These are phyloP conservation scores for Lordiphosa fenestrarum DNA, from an alignment of 2,888 invertebrate species.

Conservation along the genomic window DNA sequence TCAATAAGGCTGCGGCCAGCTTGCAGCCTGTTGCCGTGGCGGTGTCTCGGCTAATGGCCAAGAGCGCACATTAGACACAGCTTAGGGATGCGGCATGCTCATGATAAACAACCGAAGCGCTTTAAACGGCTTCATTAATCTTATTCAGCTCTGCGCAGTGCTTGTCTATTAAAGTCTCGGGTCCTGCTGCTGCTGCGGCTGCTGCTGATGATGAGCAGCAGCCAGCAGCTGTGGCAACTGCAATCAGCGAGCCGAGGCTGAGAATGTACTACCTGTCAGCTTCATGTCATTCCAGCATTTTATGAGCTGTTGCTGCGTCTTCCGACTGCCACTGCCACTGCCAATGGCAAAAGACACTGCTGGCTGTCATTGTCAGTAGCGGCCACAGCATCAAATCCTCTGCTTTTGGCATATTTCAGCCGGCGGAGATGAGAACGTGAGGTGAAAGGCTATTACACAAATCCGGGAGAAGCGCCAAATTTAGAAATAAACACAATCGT, in stretches of 20 bases:
- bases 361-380: conserved; percentile 6
- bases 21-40: conserved; percentile 54
- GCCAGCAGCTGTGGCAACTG: conserved; percentile 53
- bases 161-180: conserved; percentile 61
- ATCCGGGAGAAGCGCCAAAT: too few species aligned
- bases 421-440: conserved; percentile 1
- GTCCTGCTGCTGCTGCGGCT: conserved; percentile 21
- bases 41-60: conserved; percentile 57
- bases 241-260: conserved; percentile 53
- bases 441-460: too few species aligned
- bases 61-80: conserved; percentile 48
- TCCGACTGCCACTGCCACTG: conserved; percentile 20
- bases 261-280: conserved; percentile 67
- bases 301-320: conserved; percentile 55
- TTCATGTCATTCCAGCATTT: conserved; percentile 69
- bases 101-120: conserved; percentile 79
- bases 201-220: conserved; percentile 43
- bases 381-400: background rate
- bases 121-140: conserved; percentile 79
- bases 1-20: conserved; percentile 65
- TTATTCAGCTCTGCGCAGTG: conserved; percentile 73
- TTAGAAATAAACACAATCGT: too few species aligned
- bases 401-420: background rate
- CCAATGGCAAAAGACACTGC: conserved; percentile 9
- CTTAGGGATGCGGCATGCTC: conserved; percentile 30